Percentiles rank a stretch among this genome's conserved stretches.
Conservation (phyloP, 2,113 vertebrate species). For the Camelus dromedarius region DNA sequence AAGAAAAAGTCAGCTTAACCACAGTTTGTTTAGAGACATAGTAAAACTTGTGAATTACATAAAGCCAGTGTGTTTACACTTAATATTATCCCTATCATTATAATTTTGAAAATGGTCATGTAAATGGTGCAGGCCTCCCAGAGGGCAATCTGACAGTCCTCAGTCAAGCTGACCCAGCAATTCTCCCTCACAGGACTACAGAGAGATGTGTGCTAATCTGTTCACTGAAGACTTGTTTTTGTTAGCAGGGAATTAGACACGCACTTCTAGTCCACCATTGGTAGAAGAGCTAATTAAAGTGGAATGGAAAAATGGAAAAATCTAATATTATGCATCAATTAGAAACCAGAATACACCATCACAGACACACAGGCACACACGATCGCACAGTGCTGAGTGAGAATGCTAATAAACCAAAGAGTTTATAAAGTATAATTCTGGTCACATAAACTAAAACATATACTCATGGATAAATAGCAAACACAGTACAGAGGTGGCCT, state of each 20-base stretch:
- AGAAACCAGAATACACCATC: neutral
- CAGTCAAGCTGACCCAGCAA: neutral
- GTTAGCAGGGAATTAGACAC: neutral
- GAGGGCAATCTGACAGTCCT: neutral
- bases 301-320: neutral
- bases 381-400: neutral
- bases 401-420: neutral
- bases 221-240: neutral
- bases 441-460: neutral
- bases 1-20: neutral
- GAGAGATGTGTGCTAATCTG: neutral
- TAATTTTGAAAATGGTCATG: neutral
- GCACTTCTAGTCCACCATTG: neutral
- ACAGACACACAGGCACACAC: neutral
- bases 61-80: neutral
- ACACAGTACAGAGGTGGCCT: neutral
- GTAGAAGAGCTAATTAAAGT: neutral
- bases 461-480: neutral
- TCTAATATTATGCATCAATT: neutral
- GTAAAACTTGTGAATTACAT: neutral
- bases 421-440: neutral
- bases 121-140: neutral
- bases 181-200: neutral
- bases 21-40: neutral
- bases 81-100: neutral